Conservation (phyloP, 2,113 vertebrate genomes). For the Hystrix cristata region DNA sequence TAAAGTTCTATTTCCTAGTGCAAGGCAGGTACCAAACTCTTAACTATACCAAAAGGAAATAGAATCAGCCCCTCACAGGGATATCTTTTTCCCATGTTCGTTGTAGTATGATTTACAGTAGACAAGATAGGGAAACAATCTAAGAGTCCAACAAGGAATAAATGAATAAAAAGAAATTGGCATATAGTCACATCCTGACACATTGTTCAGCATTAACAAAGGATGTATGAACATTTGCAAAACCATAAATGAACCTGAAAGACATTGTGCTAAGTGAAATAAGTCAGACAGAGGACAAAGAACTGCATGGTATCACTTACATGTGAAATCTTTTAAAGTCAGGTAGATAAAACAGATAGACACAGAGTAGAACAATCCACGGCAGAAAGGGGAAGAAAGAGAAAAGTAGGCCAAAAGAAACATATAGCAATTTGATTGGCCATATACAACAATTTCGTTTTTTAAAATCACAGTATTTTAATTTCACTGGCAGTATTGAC, state of each 20-base stretch:
- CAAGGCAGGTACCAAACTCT: not conserved
- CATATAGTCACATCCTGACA: not conserved
- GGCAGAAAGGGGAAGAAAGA: rapidly evolving
- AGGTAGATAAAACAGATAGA: too few relatives aligned
- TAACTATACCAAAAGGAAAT: not conserved
- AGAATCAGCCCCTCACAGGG: not conserved
- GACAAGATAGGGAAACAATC: not conserved
- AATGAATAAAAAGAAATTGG: not conserved
- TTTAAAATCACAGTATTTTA: not conserved
- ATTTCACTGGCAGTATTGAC: not conserved
- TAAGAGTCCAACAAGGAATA: not conserved
- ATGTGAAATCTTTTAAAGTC: not conserved
- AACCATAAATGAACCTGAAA: not conserved
- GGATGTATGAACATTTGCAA: not conserved
- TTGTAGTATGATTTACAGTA: not conserved
- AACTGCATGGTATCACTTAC: not conserved
- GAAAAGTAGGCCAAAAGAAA: not conserved
- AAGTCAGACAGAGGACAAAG: not conserved
- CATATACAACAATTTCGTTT: not conserved
- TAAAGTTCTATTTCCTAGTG: not conserved
- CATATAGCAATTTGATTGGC: not conserved
- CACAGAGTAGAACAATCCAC: not conserved
- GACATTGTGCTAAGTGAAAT: not conserved
- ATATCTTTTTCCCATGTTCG: not conserved
- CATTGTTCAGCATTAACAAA: not conserved